Conservation (phyloP, 1,140 invertebrate species). For the Zaprionus ornatus region DNA sequence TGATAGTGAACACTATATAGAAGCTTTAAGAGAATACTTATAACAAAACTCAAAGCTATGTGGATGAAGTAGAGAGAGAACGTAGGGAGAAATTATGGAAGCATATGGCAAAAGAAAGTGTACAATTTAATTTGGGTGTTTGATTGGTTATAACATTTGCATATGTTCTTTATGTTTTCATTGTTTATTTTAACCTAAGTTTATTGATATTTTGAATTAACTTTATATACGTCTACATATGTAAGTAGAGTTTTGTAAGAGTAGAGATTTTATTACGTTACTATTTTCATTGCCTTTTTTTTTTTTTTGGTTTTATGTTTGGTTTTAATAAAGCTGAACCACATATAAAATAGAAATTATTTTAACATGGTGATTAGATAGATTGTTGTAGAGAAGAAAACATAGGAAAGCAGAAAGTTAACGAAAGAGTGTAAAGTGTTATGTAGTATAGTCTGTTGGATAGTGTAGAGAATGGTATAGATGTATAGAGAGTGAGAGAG, state of each 20-base stretch:
- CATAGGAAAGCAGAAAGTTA: slow-evolving; percentile 41
- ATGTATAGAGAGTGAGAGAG: slow-evolving; percentile 12
- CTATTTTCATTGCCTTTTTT: slow-evolving; percentile 2
- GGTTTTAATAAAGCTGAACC: slow-evolving; percentile 79
- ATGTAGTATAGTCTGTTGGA: slow-evolving; percentile 5
- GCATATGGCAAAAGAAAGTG: slow-evolving; percentile 21
- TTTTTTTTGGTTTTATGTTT: slow-evolving; percentile 13
- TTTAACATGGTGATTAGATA: slow-evolving; percentile 80
- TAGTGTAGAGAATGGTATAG: neutral
- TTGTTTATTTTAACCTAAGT: slow-evolving; percentile 11
- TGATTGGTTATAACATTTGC: slow-evolving; percentile 33
- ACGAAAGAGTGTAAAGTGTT: slow-evolving; percentile 32
- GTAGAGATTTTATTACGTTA: slow-evolving; percentile 17
- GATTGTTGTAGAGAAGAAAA: slow-evolving; percentile 44
- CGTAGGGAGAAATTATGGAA: neutral
- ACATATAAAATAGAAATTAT: slow-evolving; percentile 84
- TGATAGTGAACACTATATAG: neutral
- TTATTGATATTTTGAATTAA: slow-evolving; percentile 34
- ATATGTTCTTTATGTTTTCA: neutral
- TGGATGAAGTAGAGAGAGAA: slow-evolving; percentile 6
- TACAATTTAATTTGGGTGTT: slow-evolving; percentile 14
- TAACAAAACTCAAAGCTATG: slow-evolving; percentile 8
- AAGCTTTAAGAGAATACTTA: neutral
- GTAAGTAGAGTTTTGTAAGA: slow-evolving; percentile 27
- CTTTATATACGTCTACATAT: slow-evolving; percentile 15